These are phyloP conservation scores for Megastigmus dorsalis DNA, from an alignment of 2,888 invertebrate genomes.

Conservation along the genomic window DNA sequence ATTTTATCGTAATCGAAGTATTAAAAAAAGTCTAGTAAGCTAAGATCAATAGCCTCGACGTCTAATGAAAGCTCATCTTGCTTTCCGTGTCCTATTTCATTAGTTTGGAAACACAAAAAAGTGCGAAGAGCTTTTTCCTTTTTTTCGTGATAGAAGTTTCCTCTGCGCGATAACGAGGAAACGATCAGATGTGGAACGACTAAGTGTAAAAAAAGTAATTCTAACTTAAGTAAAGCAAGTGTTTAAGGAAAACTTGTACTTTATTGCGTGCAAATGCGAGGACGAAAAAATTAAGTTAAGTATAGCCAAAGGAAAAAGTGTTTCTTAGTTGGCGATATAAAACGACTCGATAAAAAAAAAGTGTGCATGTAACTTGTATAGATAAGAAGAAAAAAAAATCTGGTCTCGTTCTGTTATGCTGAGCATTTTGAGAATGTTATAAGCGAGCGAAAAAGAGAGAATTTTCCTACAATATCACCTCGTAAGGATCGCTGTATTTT, in stretches of 20 bases:
- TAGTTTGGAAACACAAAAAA: slow-evolving; percentile 38
- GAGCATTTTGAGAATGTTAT: slow-evolving; percentile 3
- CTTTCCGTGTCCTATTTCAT: slow-evolving; percentile 52
- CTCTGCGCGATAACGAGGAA: slow-evolving; percentile 6
- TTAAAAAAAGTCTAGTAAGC: neutral
- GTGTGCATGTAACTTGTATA: slow-evolving; percentile 19
- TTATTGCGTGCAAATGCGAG: neutral
- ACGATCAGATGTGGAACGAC: neutral
- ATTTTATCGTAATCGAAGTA: slow-evolving; percentile 4
- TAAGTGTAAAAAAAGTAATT: slow-evolving; percentile 18
- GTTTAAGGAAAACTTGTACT: neutral
- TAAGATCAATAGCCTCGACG: neutral
- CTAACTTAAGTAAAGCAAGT: neutral
- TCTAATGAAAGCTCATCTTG: slow-evolving; percentile 40
- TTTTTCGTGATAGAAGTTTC: neutral
- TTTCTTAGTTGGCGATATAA: slow-evolving; percentile 43
- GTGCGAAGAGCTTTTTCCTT: slow-evolving; percentile 18
- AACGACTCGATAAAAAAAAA: slow-evolving; percentile 28
- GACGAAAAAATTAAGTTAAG: neutral
- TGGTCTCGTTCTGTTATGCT: slow-evolving; percentile 9
- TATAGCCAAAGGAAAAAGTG: slow-evolving; percentile 24
- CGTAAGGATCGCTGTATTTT: slow-evolving; percentile 72
- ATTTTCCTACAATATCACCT: slow-evolving; percentile 66
- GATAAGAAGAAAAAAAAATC: slow-evolving; percentile 15
- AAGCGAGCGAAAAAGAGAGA: slow-evolving; percentile 45